Percentiles rank a stretch among this genome's conserved stretches.
Evolutionary conservation across 2,113 vertebrate genomes (phyloP).

Genomic region (Cephalophus harveyi): DNA sequence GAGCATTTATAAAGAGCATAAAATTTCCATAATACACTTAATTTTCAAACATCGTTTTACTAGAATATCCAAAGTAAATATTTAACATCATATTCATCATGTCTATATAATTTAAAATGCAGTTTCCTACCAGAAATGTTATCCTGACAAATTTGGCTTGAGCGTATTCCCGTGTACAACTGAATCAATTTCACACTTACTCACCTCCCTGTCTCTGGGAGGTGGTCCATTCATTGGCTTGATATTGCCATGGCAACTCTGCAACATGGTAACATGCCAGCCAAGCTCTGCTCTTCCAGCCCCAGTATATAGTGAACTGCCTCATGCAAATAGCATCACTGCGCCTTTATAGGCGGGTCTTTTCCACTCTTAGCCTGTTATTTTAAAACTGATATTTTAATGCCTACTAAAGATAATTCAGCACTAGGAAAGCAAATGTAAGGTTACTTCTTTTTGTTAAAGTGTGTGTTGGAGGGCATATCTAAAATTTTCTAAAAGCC

Average conservation of each 20-base stretch:
- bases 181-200: constrained; percentile 97
- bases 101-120: constrained; percentile 60
- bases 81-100: not conserved
- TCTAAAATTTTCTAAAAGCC: not conserved
- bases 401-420: not conserved
- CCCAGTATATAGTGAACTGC: constrained; percentile 36
- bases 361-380: constrained; percentile 8
- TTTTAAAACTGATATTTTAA: constrained; percentile 10
- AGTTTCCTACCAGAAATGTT: constrained; percentile 83
- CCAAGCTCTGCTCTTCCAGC: constrained; percentile 76
- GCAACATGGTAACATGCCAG: constrained; percentile 82
- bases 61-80: constrained; percentile 50
- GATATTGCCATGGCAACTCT: constrained; percentile 91
- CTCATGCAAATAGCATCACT: not conserved
- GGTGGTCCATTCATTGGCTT: constrained; percentile 95
- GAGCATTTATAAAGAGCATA: constrained; percentile 30
- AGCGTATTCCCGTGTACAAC: constrained; percentile 82
- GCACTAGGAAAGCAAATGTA: not conserved
- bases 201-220: constrained; percentile 89
- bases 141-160: constrained; percentile 82
- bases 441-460: not conserved
- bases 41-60: not conserved
- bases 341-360: constrained; percentile 30
- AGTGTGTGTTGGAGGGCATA: not conserved
- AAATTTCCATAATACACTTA: constrained; percentile 4